Evolutionary conservation across 2,113 vertebrate genomes (phyloP), one percentile per base, ranked within the genome.

Genomic region (Cyanoderma ruficeps): DNA sequence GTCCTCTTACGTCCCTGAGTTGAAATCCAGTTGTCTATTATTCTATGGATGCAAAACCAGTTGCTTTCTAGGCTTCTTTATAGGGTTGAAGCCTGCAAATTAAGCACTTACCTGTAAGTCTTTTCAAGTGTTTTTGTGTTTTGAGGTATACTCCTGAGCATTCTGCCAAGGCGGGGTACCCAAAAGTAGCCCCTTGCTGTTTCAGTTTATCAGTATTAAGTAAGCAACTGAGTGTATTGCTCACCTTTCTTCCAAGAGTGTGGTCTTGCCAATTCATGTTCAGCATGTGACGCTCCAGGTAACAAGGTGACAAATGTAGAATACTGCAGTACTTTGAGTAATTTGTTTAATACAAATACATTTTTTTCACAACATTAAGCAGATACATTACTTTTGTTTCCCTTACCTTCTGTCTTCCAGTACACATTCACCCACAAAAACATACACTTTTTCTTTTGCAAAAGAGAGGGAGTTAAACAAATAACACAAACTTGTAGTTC

Each of bases 331-430:
- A 74, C 42, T 94, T 97, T 86, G 53, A 65, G 65, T 97, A 91
- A 96, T 96, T 95, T 94, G 93, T 98, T 98, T 98, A 98, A 98
- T 98, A 97, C 97, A 97, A 97, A 97, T 98, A 98, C 98, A 98
- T 97, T 96, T 96, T 97, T 97, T 98, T 89, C 97, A 98, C 98
- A 98, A 98, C 97, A 96, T 79, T 96, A 93, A 97, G 95, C 93
- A 97, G 69, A 97, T 97, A 96, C 96, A 96, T 96, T 97, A 96
- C 63, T 96, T 96, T 96, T 97, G 67, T 96, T 96, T 83, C 95
- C 90, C 93, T 94, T 97, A 55, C 82, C 96, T 91, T 96, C 96
- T 93, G 80, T 93, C 96, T 96, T 97, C 94, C 95, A 96, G 76
- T 96, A 97, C 90, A 97, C 88, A 84, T 97, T 98, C 95, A 95